A percentile compares a stretch with the other conserved stretches of the same genome.
Evolutionary conservation across 2,113 vertebrate genomes (phyloP).

Genomic region (Zonotrichia leucophrys): DNA sequence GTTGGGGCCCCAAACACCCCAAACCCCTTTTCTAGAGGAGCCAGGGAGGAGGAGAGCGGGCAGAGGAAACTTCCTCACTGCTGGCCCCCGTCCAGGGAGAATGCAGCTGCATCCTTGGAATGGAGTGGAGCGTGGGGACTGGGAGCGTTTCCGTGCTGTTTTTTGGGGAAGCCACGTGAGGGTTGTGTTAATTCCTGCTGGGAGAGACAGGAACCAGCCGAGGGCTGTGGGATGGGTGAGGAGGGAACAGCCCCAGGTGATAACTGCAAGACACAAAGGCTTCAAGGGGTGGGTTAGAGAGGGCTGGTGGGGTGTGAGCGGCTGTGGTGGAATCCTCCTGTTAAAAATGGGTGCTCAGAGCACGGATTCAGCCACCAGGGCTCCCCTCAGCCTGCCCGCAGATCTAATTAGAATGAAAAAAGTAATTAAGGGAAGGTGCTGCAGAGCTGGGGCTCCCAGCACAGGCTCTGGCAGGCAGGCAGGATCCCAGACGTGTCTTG

Average conservation of each 20-base stretch:
- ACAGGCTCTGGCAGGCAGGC: not conserved
- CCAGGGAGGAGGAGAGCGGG: not conserved
- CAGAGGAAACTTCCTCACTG: not conserved
- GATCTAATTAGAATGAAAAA: conserved; percentile 23
- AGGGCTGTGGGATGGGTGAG: not conserved
- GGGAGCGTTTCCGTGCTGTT: not conserved
- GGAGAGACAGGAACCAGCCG: not conserved
- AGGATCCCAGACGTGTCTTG: not conserved
- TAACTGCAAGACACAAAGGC: not conserved
- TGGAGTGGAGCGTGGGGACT: conserved; percentile 25
- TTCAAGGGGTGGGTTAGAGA: not conserved
- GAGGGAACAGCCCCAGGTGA: not conserved
- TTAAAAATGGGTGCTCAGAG: not conserved
- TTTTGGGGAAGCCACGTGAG: conserved; percentile 27
- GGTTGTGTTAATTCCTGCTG: conserved; percentile 44
- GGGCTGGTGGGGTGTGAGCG: not conserved
- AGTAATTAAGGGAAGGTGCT: conserved; percentile 57
- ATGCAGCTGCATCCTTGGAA: conserved; percentile 59
- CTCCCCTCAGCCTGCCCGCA: not conserved
- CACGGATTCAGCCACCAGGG: not conserved
- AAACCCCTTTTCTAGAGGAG: not conserved
- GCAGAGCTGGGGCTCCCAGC: conserved; percentile 26
- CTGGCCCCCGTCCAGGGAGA: not conserved
- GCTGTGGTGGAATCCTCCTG: not conserved
- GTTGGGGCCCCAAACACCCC: fast-evolving